These are phyloP conservation scores for Thunnus maccoyii DNA, from an alignment of 2,113 vertebrate species.

Conservation along the genomic window DNA sequence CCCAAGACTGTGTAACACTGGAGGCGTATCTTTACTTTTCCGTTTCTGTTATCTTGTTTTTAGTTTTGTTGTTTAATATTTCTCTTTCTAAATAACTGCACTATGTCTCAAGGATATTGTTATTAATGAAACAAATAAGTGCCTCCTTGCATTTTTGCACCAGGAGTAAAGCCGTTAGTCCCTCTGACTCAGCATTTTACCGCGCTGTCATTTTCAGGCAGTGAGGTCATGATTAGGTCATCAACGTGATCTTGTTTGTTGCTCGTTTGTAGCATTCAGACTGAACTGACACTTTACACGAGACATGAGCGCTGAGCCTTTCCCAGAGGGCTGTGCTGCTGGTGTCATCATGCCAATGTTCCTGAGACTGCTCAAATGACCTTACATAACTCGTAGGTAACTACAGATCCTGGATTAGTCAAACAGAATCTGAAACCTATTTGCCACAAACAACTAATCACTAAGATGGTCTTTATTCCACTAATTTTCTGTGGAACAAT, in stretches of 20 bases:
- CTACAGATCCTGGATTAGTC: constrained; percentile 24
- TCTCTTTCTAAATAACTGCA: background rate
- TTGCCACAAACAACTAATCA: constrained; percentile 18
- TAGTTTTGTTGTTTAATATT: background rate
- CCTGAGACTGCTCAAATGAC: constrained; percentile 21
- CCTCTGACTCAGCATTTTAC: background rate
- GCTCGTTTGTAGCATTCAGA: constrained; percentile 5
- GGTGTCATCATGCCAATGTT: constrained; percentile 3
- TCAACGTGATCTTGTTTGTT: constrained; percentile 7
- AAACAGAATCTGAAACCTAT: constrained; percentile 34
- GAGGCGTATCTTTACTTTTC: constrained; percentile 21
- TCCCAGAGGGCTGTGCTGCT: constrained; percentile 13
- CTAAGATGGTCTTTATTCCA: background rate
- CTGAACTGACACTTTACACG: constrained; percentile 28
- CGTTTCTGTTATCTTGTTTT: constrained; percentile 8
- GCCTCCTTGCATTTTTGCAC: background rate
- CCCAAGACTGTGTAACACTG: constrained; percentile 34
- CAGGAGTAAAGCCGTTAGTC: background rate
- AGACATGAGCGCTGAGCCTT: background rate
- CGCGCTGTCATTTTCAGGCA: background rate
- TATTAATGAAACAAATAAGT: background rate
- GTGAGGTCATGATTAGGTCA: constrained; percentile 17
- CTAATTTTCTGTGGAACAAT: constrained; percentile 34
- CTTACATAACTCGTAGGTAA: constrained; percentile 40
- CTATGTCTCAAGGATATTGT: background rate